Evolutionary conservation across 2,888 invertebrate species (phyloP).

Genomic region (Syrista parreyssii): DNA sequence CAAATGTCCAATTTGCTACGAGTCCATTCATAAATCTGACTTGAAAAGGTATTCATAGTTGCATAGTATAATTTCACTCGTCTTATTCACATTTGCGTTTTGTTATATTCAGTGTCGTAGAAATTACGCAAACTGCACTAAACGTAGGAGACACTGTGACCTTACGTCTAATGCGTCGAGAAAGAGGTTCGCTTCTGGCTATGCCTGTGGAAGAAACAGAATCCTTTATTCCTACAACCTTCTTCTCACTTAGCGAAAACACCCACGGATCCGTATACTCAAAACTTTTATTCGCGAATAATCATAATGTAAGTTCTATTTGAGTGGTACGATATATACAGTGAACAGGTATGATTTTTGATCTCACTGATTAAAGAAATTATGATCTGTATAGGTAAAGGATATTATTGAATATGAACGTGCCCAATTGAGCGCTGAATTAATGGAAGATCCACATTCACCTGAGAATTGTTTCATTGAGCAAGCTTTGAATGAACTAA

Average conservation of each 20-base stretch:
- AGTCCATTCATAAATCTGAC: slow-evolving; percentile 81
- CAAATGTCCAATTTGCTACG: slow-evolving; percentile 94
- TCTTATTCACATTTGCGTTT: background rate
- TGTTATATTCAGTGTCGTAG: slow-evolving; percentile 70
- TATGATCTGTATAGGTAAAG: slow-evolving; percentile 68
- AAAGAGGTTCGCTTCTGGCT: slow-evolving; percentile 73
- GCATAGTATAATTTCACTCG: slow-evolving; percentile 51
- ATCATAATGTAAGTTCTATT: slow-evolving; percentile 71
- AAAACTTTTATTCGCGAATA: slow-evolving; percentile 81
- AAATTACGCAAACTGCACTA: slow-evolving; percentile 68
- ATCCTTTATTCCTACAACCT: slow-evolving; percentile 48
- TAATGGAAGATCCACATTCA: slow-evolving; percentile 75
- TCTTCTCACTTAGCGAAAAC: slow-evolving; percentile 67
- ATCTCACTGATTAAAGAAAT: background rate
- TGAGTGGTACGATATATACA: background rate
- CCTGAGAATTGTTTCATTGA: slow-evolving; percentile 89
- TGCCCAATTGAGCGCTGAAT: slow-evolving; percentile 68
- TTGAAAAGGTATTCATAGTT: slow-evolving; percentile 78
- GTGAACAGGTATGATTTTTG: background rate
- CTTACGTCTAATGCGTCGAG: slow-evolving; percentile 88
- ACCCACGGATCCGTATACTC: slow-evolving; percentile 73
- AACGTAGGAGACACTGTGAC: slow-evolving; percentile 76
- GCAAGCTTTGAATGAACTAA: slow-evolving; percentile 80
- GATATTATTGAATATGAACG: slow-evolving; percentile 81
- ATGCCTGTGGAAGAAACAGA: slow-evolving; percentile 67